phyloP scores from a whole-genome alignment of 2,113 vertebrate genomes.

The Pomatorhinus ruficollis region DNA sequence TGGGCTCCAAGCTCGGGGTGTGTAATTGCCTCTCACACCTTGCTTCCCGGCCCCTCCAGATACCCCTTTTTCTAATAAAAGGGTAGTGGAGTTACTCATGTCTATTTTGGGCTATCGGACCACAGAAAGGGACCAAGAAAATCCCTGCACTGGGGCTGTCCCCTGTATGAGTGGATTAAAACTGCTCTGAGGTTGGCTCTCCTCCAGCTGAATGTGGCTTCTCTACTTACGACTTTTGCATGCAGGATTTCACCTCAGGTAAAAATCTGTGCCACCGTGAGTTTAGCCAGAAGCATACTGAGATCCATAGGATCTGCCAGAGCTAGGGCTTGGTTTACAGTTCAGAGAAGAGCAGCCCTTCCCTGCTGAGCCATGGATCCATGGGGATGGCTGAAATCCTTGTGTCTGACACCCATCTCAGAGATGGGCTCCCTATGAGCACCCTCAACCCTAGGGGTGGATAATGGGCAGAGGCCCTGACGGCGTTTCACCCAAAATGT shows the following conservation, averaged over 20 bases:
- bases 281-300: background rate
- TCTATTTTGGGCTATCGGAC: background rate
- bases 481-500: background rate
- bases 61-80: background rate
- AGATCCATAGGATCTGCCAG: background rate
- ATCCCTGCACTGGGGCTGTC: background rate
- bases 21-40: constrained; percentile 56
- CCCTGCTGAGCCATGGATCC: background rate
- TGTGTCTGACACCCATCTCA: rapidly evolving
- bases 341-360: background rate
- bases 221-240: background rate
- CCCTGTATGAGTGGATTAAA: background rate
- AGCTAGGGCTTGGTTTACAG: background rate
- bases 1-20: background rate
- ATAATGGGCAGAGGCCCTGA: rapidly evolving
- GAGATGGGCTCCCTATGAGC: background rate
- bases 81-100: background rate
- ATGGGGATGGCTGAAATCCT: background rate
- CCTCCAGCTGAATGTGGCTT: background rate
- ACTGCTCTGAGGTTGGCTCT: background rate
- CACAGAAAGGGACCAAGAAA: background rate
- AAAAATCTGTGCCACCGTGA: background rate
- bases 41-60: background rate
- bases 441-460: rapidly evolving
- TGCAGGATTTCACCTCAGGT: background rate